Evolutionary conservation across 2,888 invertebrate species (phyloP), one percentile per base, ranked within the genome.

Genomic region (Stenolophus ochropezus): DNA sequence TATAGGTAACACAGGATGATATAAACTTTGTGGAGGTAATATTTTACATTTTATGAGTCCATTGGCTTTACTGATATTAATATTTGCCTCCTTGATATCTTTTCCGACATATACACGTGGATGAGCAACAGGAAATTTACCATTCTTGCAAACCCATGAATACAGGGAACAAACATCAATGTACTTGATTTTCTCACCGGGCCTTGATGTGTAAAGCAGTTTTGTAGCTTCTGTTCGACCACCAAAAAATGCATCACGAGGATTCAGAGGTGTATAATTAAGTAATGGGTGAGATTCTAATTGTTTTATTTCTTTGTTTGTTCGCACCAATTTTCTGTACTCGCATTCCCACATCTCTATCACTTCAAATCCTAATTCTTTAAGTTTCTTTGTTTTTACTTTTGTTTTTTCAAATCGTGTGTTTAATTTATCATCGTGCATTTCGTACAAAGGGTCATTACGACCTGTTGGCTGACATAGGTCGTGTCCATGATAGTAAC

Each of bases 281-380:
- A 47, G 58, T 49, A 27, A 49, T 69, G 33, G 65, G 78, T 76
- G 82, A 6, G 73, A 81, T 69, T 53, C 33, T 33, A 73, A 47
- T 18, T n/a, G 27, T 73, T 27, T 27, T 27, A 27, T 27, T 27
- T 27, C 27, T 5, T 49, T 49, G 14, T 49, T 49, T 49, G 49
- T 49, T 49, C 14, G 49, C 8, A 49, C n/a, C 49, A 49, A 11
- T 49, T 14, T 8, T 49, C 49, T 4, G 11, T 5, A 5, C 4
- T 33, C 33, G 8, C 33, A 33, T 8, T 33, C 33, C 33, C 33
- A 33, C 8, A 33, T 33, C 8, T 33, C 33, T 33, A 33, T 33
- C 33, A 33, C 33, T 5, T 33, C 33, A 8, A 5, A 33, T 33
- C 33, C 33, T 8, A 33, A 8, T 8, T 8, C 8, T 33, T 8